These are phyloP conservation scores for Onychomys leucogaster DNA, from an alignment of 2,797 vertebrate species.

Conservation along the genomic window DNA sequence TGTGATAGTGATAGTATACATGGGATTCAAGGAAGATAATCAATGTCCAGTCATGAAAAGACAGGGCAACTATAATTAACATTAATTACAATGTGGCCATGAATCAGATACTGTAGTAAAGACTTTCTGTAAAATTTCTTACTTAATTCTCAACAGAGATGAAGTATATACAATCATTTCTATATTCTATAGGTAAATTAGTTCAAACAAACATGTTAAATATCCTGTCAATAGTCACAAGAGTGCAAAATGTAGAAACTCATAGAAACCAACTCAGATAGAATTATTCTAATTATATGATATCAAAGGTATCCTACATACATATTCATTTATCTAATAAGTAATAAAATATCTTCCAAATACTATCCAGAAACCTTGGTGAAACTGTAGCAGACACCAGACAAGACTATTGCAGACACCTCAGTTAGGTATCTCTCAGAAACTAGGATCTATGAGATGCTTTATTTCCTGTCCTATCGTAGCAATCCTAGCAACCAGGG, in stretches of 20 bases:
- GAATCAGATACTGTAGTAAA: not conserved
- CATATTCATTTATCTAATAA: not conserved
- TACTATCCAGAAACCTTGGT: not conserved
- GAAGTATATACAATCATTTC: not conserved
- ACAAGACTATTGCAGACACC: not conserved
- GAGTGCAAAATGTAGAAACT: not conserved
- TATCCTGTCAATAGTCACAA: not conserved
- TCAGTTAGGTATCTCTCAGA: not conserved
- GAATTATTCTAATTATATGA: not conserved
- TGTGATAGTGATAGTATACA: not conserved
- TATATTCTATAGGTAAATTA: not conserved
- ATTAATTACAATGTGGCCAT: not conserved
- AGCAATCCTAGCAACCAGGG: not conserved
- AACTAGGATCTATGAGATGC: not conserved
- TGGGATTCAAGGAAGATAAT: not conserved
- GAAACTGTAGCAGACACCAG: not conserved
- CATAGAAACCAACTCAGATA: not conserved
- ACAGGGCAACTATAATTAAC: not conserved
- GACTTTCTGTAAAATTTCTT: not conserved
- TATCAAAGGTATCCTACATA: not conserved
- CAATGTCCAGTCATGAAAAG: not conserved
- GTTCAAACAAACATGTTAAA: not conserved
- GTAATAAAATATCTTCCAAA: not conserved
- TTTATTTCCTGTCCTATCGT: not conserved
- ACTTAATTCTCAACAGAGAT: slow-evolving; percentile 16